These are phyloP conservation scores for Lerema accius DNA, from an alignment of 1,140 invertebrate species.

Conservation along the genomic window DNA sequence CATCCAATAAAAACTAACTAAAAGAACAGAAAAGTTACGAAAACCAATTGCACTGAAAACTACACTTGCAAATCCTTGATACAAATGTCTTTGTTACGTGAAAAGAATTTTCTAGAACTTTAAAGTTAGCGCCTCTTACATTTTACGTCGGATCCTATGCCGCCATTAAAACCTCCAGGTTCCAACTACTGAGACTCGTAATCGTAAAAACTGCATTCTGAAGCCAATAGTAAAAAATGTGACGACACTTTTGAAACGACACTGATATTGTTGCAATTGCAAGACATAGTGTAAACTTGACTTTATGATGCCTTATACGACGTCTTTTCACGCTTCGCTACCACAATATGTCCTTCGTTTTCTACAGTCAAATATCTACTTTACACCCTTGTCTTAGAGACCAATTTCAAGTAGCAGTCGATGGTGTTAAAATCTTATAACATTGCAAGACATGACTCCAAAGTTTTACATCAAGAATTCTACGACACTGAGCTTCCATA, in stretches of 20 bases:
- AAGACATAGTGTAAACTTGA: conserved; percentile 42
- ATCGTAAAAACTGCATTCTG: conserved; percentile 35
- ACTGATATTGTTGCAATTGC: conserved; percentile 51
- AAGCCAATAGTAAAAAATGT: conserved; percentile 48
- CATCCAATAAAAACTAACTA: too few species aligned
- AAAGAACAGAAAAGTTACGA: too few species aligned
- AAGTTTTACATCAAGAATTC: conserved; percentile 44
- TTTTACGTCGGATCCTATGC: conserved; percentile 14
- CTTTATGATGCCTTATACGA: conserved; percentile 42
- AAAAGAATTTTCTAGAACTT: conserved; percentile 23
- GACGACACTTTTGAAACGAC: conserved; percentile 42
- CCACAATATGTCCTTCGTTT: neutral
- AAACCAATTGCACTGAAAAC: conserved; percentile 3
- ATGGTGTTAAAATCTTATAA: conserved; percentile 3
- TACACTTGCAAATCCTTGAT: conserved; percentile 14
- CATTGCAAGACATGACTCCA: neutral
- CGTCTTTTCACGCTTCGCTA: conserved; percentile 21
- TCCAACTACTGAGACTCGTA: conserved; percentile 20
- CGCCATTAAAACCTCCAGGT: conserved; percentile 26
- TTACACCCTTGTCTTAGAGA: neutral
- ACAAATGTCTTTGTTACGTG: conserved; percentile 29
- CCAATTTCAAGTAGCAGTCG: neutral
- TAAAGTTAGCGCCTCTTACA: conserved; percentile 22
- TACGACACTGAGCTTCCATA: conserved; percentile 34
- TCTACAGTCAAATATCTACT: conserved; percentile 2